A percentile compares a stretch with the other conserved stretches of the same genome.
phyloP scores from a whole-genome alignment of 2,113 vertebrate genomes.

The Cyanistes caeruleus region DNA sequence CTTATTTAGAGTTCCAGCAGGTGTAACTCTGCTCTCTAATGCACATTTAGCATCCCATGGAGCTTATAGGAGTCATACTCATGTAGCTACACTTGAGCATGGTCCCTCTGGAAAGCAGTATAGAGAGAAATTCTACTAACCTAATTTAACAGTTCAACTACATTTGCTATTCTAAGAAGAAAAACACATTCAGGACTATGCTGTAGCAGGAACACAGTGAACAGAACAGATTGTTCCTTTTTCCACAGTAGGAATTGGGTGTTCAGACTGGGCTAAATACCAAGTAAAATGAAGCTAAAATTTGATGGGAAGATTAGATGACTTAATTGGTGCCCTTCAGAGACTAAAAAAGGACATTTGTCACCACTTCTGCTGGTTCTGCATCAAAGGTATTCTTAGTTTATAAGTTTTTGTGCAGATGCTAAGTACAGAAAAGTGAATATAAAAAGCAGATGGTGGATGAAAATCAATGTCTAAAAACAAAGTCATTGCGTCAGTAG shows the following conservation, averaged over 20 bases:
- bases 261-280: slow-evolving; percentile 53
- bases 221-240: slow-evolving; percentile 44
- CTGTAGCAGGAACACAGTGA: background rate
- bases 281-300: slow-evolving; percentile 53
- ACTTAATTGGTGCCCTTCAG: slow-evolving; percentile 57
- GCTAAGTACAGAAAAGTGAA: background rate
- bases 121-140: slow-evolving; percentile 6
- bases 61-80: background rate
- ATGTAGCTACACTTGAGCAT: background rate
- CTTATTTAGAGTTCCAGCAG: background rate
- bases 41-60: background rate
- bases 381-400: slow-evolving; percentile 8
- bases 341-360: slow-evolving; percentile 33
- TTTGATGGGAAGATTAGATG: slow-evolving; percentile 45
- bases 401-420: background rate
- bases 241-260: slow-evolving; percentile 12
- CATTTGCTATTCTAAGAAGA: slow-evolving; percentile 53
- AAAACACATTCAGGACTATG: slow-evolving; percentile 27
- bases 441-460: background rate
- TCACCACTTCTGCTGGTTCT: background rate
- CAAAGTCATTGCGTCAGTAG: background rate
- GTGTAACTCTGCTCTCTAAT: background rate
- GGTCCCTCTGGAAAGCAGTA: background rate
- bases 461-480: background rate
- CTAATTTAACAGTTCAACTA: slow-evolving; percentile 2